phyloP scores from a whole-genome alignment of 2,888 invertebrate genomes.

The Netelia melanura region DNA sequence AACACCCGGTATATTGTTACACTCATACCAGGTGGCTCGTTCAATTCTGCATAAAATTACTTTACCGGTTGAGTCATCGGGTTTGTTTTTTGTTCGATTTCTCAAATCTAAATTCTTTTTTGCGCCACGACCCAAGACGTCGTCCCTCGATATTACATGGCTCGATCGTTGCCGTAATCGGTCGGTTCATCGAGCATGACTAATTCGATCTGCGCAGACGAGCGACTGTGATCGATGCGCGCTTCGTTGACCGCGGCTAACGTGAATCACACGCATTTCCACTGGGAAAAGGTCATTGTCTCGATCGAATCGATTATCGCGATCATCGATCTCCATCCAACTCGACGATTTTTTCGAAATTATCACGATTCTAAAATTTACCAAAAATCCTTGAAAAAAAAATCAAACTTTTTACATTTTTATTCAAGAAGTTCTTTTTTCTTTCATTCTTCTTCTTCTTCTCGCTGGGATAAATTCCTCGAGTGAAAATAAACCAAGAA shows the following conservation, averaged over 20 bases:
- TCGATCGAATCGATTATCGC: background rate
- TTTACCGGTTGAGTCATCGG: constrained; percentile 30
- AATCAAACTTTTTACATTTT: too few species aligned
- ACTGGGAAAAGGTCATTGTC: constrained; percentile 1
- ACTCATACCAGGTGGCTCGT: background rate
- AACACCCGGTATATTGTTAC: too few species aligned
- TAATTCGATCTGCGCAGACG: constrained; percentile 69
- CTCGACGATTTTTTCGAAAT: background rate
- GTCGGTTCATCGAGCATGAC: constrained; percentile 64
- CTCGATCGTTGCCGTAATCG: constrained; percentile 71
- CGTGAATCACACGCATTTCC: background rate
- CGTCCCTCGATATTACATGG: constrained; percentile 65
- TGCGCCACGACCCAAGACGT: constrained; percentile 2
- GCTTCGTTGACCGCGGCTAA: constrained; percentile 33
- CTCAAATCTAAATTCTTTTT: constrained; percentile 10
- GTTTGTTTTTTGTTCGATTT: constrained; percentile 21
- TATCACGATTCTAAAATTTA: too few species aligned
- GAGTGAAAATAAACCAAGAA: too few species aligned
- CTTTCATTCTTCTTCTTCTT: too few species aligned
- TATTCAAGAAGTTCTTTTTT: too few species aligned
- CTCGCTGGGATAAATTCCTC: too few species aligned
- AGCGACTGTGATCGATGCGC: constrained; percentile 54
- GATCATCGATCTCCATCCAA: background rate
- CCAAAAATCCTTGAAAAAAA: too few species aligned
- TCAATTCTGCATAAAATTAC: background rate